Evolutionary conservation across 1,140 invertebrate species (phyloP).

Genomic region (Teleogryllus occipitalis): DNA sequence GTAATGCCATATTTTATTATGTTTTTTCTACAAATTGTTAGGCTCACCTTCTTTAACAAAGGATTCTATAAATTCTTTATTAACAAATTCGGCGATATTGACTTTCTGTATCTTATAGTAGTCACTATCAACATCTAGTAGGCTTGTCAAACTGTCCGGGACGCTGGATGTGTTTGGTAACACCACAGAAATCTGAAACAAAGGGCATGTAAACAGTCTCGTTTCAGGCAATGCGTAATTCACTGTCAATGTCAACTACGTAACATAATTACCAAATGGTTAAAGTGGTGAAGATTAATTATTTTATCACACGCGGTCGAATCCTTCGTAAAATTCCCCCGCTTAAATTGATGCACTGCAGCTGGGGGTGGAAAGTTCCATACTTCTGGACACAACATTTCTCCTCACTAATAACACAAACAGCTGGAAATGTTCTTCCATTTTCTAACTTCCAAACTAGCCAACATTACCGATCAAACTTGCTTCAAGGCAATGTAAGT

Average conservation of each 20-base stretch:
- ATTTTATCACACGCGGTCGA: slow-evolving; percentile 25
- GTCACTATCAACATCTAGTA: slow-evolving; percentile 40
- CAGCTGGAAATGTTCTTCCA: too few relatives aligned
- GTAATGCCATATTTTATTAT: not conserved
- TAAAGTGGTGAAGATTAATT: slow-evolving; percentile 40
- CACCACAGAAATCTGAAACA: slow-evolving; percentile 44
- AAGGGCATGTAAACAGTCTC: slow-evolving; percentile 22
- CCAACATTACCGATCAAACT: too few relatives aligned
- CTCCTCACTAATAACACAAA: not conserved
- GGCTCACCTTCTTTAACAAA: slow-evolving; percentile 42
- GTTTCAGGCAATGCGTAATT: not conserved
- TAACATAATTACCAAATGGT: slow-evolving; percentile 40
- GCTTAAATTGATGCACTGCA: slow-evolving; percentile 32
- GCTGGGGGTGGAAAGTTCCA: slow-evolving; percentile 41
- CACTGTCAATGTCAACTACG: slow-evolving; percentile 10
- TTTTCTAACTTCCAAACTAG: too few relatives aligned
- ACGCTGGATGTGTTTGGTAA: slow-evolving; percentile 40
- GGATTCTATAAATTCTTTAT: slow-evolving; percentile 43
- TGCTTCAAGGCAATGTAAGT: too few relatives aligned
- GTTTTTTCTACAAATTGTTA: not conserved
- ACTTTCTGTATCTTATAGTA: slow-evolving; percentile 45
- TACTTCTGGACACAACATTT: slow-evolving; percentile 38
- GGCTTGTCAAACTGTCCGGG: slow-evolving; percentile 34
- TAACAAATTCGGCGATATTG: slow-evolving; percentile 37
- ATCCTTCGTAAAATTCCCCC: slow-evolving; percentile 25